Evolutionary conservation across 1,140 invertebrate genomes (phyloP).

Genomic region (Camponotus floridanus): DNA sequence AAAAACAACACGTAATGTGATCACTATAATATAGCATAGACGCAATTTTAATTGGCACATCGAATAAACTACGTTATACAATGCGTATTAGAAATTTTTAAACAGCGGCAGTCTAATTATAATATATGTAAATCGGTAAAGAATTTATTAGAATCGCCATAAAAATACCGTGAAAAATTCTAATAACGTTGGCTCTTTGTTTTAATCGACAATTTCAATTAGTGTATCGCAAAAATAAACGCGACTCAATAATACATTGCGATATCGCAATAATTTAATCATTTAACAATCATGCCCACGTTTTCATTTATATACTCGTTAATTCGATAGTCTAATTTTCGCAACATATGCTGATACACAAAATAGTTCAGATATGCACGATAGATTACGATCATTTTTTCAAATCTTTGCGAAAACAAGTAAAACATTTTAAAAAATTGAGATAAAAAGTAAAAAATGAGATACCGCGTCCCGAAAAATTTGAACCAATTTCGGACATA

Average conservation of each 20-base stretch:
- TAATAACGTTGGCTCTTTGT: not conserved
- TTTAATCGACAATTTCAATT: constrained; percentile 1
- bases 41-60: constrained; percentile 47
- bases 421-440: not conserved
- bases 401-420: not conserved
- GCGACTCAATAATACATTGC: not conserved
- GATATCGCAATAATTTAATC: not conserved
- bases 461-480: not conserved
- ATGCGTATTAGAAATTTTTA: constrained; percentile 6
- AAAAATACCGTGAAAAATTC: not conserved
- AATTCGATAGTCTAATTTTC: not conserved
- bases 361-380: not conserved
- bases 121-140: not conserved
- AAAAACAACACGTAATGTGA: constrained; percentile 38
- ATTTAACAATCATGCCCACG: too few species aligned
- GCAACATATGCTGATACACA: not conserved
- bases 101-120: constrained; percentile 3
- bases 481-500: not conserved
- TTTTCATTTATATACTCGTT: constrained; percentile 18
- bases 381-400: not conserved
- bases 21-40: constrained; percentile 34
- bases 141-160: not conserved
- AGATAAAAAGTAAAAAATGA: not conserved
- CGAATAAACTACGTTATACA: not conserved
- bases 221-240: not conserved